Evolutionary conservation across 2,113 vertebrate species (phyloP).

Genomic region (Xerus inauris): DNA sequence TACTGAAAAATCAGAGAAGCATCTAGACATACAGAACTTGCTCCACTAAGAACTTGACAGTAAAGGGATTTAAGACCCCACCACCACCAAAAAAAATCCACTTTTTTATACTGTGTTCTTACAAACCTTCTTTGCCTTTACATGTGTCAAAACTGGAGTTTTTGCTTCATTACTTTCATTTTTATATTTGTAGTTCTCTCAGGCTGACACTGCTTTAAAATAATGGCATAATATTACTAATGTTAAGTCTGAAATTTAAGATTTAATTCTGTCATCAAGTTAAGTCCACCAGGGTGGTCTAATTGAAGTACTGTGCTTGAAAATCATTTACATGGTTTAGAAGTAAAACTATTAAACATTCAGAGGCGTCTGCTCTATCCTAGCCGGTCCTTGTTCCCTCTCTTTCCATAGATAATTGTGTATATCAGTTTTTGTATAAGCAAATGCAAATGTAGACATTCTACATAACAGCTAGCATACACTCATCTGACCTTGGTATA

Average conservation of each 20-base stretch:
- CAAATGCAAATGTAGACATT: neutral
- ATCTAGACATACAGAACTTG: neutral
- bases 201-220: slow-evolving; percentile 2
- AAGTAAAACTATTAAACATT: neutral
- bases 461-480: neutral
- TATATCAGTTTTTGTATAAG: neutral
- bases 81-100: neutral
- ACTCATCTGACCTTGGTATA: neutral
- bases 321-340: slow-evolving; percentile 4
- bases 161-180: neutral
- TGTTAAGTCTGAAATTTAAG: neutral
- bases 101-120: neutral
- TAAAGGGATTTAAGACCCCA: neutral
- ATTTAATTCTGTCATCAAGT: neutral
- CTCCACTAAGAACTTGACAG: neutral
- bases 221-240: neutral
- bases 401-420: neutral
- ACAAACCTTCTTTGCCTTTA: neutral
- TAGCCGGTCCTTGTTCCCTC: neutral
- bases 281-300: neutral
- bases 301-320: neutral
- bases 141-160: neutral
- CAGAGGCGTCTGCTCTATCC: neutral
- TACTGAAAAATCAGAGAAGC: neutral
- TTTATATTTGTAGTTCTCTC: neutral